Percentiles rank a stretch among this genome's conserved stretches.
Evolutionary conservation across 1,140 invertebrate species (phyloP).

Genomic region (Hyphantria cunea): DNA sequence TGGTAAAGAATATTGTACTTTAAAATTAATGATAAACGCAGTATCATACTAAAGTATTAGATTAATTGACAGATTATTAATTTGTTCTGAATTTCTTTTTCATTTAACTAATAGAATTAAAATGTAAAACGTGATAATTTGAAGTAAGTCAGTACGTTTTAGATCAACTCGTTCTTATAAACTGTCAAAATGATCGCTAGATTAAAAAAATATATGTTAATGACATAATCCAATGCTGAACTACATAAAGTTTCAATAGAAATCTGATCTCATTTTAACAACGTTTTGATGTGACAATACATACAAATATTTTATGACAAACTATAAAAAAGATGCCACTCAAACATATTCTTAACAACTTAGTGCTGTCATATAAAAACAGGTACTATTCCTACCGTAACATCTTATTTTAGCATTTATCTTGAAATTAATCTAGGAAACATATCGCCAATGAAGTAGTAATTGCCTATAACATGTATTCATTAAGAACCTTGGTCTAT

Average conservation of each 20-base stretch:
- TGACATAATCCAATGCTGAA: neutral
- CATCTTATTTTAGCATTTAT: constrained; percentile 29
- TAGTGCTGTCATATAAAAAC: constrained; percentile 17
- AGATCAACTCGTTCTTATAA: too few relatives aligned
- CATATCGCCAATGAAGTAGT: constrained; percentile 17
- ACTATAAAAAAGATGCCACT: constrained; percentile 10
- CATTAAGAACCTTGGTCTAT: constrained; percentile 12
- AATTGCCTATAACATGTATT: constrained; percentile 8
- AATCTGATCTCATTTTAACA: constrained; percentile 10
- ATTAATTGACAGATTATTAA: too few relatives aligned
- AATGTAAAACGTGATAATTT: too few relatives aligned
- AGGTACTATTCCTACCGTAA: constrained; percentile 18
- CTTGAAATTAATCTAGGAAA: constrained; percentile 8
- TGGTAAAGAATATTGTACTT: too few relatives aligned
- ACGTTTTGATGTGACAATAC: constrained; percentile 6
- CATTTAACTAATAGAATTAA: too few relatives aligned
- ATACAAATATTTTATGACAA: constrained; percentile 6
- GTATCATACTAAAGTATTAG: too few relatives aligned
- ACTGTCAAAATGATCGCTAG: too few relatives aligned
- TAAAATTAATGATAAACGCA: too few relatives aligned
- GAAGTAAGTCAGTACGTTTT: too few relatives aligned
- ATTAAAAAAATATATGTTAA: too few relatives aligned
- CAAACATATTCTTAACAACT: neutral
- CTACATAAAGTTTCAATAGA: neutral
- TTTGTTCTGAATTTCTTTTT: too few relatives aligned